A percentile compares a stretch with the other conserved stretches of the same genome.
Conservation (phyloP, 1,140 invertebrate species). For the Piezodorus guildinii region DNA sequence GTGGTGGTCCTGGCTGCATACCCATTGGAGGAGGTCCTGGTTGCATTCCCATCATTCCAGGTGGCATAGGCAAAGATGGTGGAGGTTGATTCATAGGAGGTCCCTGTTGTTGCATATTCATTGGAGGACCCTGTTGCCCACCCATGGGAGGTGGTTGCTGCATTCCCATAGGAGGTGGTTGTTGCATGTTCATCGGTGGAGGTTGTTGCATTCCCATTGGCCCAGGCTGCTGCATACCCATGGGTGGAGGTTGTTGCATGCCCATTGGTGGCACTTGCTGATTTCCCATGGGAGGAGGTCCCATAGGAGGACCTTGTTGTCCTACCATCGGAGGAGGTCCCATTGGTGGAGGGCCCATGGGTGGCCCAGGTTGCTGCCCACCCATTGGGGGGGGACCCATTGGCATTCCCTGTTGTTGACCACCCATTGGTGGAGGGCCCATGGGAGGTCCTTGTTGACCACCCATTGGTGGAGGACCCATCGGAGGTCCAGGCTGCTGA, state of each 20-base stretch:
- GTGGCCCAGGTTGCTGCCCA: neutral
- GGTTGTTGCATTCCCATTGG: neutral
- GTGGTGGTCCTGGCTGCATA: slow-evolving; percentile 13
- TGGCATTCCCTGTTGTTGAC: slow-evolving; percentile 2
- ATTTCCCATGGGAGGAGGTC: neutral
- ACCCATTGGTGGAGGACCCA: neutral
- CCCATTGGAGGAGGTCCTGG: neutral
- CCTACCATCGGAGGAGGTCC: neutral
- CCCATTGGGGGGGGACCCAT: slow-evolving; percentile 3
- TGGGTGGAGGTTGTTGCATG: neutral
- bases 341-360: neutral
- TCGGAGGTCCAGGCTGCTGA: slow-evolving; percentile 6
- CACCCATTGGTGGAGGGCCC: neutral
- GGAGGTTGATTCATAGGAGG: slow-evolving; percentile 10
- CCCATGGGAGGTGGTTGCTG: slow-evolving; percentile 1
- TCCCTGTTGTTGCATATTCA: neutral
- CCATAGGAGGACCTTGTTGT: slow-evolving; percentile 5
- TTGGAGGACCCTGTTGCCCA: neutral
- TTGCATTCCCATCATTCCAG: slow-evolving; percentile 11
- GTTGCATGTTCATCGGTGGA: slow-evolving; percentile 1
- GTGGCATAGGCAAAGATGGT: neutral
- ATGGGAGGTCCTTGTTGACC: neutral
- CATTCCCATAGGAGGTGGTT: neutral
- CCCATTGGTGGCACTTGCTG: slow-evolving; percentile 1
- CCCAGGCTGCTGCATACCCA: slow-evolving; percentile 4